phyloP scores from a whole-genome alignment of 2,888 invertebrate species.

The Dasypolia templi region DNA sequence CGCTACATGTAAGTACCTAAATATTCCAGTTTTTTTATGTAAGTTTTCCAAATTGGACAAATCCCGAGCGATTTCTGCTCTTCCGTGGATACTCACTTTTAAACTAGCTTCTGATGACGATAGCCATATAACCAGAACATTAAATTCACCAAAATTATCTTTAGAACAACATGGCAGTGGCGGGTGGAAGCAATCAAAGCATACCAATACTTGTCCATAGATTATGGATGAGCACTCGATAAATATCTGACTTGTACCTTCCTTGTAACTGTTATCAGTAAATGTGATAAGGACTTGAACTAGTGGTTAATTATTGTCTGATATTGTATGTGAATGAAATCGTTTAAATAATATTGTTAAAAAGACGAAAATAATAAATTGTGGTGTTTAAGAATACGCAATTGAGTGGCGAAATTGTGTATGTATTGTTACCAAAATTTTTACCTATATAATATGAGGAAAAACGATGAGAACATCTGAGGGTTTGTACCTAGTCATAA shows the following conservation, averaged over 20 bases:
- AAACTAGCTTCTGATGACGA: background rate
- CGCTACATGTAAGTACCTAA: background rate
- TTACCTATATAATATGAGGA: no score
- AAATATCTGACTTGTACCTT: slow-evolving; percentile 18
- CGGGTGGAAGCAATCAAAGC: slow-evolving; percentile 3
- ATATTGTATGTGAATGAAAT: slow-evolving; percentile 38
- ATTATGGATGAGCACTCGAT: slow-evolving; percentile 37
- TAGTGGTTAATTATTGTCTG: slow-evolving; percentile 39
- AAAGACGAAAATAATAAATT: background rate
- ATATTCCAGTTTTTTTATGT: no score
- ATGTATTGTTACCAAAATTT: background rate
- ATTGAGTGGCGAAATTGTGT: background rate
- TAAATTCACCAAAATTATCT: background rate
- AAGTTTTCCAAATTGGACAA: background rate
- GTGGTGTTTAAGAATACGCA: background rate
- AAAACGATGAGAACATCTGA: background rate
- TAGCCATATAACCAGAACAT: background rate
- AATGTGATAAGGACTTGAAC: slow-evolving; percentile 38
- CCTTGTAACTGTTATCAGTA: slow-evolving; percentile 37
- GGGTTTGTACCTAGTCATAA: background rate
- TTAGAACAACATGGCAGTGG: background rate
- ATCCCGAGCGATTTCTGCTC: background rate
- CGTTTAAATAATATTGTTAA: slow-evolving; percentile 12
- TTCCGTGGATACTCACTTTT: no score
- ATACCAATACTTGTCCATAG: slow-evolving; percentile 21